A percentile compares a stretch with the other conserved stretches of the same genome.
phyloP scores from a whole-genome alignment of 2,797 vertebrate genomes.

The Pantherophis alleghaniensis region DNA sequence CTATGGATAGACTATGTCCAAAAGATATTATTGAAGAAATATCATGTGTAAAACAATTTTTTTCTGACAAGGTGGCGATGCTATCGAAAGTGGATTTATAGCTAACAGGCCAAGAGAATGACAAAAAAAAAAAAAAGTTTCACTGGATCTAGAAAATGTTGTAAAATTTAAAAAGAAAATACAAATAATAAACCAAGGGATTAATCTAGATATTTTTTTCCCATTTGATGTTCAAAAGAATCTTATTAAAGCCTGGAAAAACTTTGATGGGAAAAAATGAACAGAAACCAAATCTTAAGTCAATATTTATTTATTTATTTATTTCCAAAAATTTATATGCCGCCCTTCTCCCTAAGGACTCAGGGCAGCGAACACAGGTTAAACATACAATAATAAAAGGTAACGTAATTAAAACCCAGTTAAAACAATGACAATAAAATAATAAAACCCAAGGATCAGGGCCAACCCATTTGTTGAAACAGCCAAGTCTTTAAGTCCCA shows the following conservation, averaged over 20 bases:
- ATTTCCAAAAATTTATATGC: too few relatives aligned
- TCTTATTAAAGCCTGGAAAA: not conserved
- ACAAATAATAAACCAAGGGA: not conserved
- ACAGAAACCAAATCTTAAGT: not conserved
- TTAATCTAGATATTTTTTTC: not conserved
- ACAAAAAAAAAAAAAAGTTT: too few relatives aligned
- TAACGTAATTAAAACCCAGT: too few relatives aligned
- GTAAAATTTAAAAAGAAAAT: too few relatives aligned
- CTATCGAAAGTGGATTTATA: not conserved
- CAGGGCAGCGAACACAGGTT: too few relatives aligned
- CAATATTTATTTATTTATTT: not conserved
- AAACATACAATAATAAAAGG: too few relatives aligned
- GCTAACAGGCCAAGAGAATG: not conserved
- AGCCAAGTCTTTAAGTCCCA: too few relatives aligned
- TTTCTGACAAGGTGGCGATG: not conserved
- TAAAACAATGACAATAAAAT: too few relatives aligned
- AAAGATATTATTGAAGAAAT: not conserved
- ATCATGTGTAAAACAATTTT: not conserved
- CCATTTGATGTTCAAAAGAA: not conserved
- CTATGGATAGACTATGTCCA: not conserved
- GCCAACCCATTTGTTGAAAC: too few relatives aligned
- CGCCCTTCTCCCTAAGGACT: too few relatives aligned
- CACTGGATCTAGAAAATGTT: too few relatives aligned
- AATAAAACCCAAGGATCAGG: too few relatives aligned
- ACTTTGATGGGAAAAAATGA: not conserved